Percentiles rank a stretch among this genome's conserved stretches.
These are phyloP conservation scores for Camelus bactrianus DNA, from an alignment of 2,113 vertebrate species.

Conservation along the genomic window DNA sequence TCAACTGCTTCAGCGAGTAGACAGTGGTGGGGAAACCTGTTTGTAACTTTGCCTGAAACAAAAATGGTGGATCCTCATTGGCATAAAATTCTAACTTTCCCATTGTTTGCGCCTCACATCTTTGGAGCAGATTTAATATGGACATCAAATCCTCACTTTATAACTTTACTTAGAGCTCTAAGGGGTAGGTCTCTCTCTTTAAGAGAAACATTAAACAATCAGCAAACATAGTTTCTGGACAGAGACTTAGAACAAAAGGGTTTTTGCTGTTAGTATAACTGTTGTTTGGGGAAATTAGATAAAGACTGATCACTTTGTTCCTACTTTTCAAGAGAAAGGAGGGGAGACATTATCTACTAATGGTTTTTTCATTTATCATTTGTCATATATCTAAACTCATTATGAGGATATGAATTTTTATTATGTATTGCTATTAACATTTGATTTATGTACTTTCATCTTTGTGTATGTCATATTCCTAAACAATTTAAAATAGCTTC, in stretches of 20 bases:
- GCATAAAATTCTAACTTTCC: not conserved
- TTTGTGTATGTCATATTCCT: conserved; percentile 25
- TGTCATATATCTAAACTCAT: not conserved
- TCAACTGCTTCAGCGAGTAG: not conserved
- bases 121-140: conserved; percentile 1
- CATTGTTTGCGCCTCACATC: not conserved
- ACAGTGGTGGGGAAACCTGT: not conserved
- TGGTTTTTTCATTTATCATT: conserved; percentile 19
- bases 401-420: not conserved
- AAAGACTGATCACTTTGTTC: not conserved
- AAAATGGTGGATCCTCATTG: not conserved
- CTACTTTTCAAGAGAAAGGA: not conserved
- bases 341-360: not conserved
- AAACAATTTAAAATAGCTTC: conserved; percentile 29
- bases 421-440: not conserved
- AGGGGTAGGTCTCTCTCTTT: conserved; percentile 4
- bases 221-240: not conserved
- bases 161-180: not conserved
- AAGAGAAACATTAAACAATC: conserved; percentile 14
- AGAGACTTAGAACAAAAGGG: not conserved
- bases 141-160: not conserved
- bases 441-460: not conserved
- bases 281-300: not conserved
- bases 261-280: conserved; percentile 2
- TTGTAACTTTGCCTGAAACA: not conserved